Evolutionary conservation across 1,140 invertebrate species (phyloP), one percentile per base, ranked within the genome.

Genomic region (Cyphomyrmex costatus): DNA sequence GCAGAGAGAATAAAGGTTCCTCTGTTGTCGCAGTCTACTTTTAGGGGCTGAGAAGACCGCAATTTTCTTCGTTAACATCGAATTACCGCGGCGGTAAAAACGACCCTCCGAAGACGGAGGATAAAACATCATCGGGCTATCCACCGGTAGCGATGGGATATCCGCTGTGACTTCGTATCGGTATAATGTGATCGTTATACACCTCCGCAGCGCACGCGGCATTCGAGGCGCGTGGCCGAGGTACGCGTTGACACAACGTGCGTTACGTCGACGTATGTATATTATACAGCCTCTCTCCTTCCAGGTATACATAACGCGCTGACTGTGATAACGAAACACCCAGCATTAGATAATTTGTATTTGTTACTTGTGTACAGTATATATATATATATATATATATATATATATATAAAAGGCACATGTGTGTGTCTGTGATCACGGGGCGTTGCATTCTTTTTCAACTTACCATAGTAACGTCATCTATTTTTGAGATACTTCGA

Each of bases 401-500:
- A 58, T 21, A 71, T 24, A 58, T 58, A 65, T 65, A 42, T 61
- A 89, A 56, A 36, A 71, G 76, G 74, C 71, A 53, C 46, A 36
- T 68, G 24, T 85, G 84, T 88, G 86, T 91, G 86, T 89, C 77
- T 87, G 88, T 92, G 83, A 90, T 89, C 89, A 91, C 88, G 88
- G 90, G 90, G 89, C 91, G 90, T 93, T 85, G 90, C 87, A 91
- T 89, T 91, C 71, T 66, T 74, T 58, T 92, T 92, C 74, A 93
- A 98, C 98, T 98, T 98, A 98, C 98, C 98, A 99, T 99, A 93
- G 98, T 99, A 96, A 99, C 98, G 97, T 99, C 98, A 98, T 99
- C 98, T 96, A 99, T 99, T 97, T 98, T 99, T 96, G 98, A 98
- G 97, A 99, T 99, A 97, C 98, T 99, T 97, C 98, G 97, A 96